Percentiles rank a stretch among this genome's conserved stretches.
These are phyloP conservation scores for Rhagoletis zephyria DNA, from an alignment of 1,140 invertebrate genomes.

Conservation along the genomic window DNA sequence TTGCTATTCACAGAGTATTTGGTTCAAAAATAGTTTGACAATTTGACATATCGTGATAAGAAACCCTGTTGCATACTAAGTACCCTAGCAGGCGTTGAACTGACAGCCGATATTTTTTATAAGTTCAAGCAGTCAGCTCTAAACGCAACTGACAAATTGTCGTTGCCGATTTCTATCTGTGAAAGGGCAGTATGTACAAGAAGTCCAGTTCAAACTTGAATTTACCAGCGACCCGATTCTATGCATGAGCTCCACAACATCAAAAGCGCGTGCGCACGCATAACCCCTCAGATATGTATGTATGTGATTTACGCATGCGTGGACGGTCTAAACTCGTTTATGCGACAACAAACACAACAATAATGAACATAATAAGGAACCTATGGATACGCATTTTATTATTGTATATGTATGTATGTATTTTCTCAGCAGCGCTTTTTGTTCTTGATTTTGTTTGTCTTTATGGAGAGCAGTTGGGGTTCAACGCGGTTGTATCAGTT, in stretches of 20 bases:
- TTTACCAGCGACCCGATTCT: too few relatives aligned
- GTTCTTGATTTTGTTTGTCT: background rate
- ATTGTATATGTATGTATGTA: background rate
- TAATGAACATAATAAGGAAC: background rate
- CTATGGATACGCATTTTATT: constrained; percentile 9
- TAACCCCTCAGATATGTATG: background rate
- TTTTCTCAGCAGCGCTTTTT: constrained; percentile 10
- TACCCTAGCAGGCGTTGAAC: too few relatives aligned
- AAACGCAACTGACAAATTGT: too few relatives aligned
- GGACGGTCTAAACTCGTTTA: background rate
- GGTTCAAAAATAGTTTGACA: too few relatives aligned
- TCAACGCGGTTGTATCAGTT: background rate
- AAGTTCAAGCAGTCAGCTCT: too few relatives aligned
- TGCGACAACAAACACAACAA: constrained; percentile 2
- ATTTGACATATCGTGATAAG: too few relatives aligned
- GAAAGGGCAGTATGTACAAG: too few relatives aligned
- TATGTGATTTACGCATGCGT: constrained; percentile 25
- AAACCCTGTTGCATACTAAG: too few relatives aligned
- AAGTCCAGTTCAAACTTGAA: too few relatives aligned
- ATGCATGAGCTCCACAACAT: background rate
- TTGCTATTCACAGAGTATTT: too few relatives aligned
- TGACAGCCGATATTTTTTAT: too few relatives aligned
- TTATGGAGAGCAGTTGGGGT: background rate
- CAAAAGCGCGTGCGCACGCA: background rate
- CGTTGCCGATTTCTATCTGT: too few relatives aligned